phyloP scores from a whole-genome alignment of 2,888 invertebrate species.

The Nemurella pictetii region DNA sequence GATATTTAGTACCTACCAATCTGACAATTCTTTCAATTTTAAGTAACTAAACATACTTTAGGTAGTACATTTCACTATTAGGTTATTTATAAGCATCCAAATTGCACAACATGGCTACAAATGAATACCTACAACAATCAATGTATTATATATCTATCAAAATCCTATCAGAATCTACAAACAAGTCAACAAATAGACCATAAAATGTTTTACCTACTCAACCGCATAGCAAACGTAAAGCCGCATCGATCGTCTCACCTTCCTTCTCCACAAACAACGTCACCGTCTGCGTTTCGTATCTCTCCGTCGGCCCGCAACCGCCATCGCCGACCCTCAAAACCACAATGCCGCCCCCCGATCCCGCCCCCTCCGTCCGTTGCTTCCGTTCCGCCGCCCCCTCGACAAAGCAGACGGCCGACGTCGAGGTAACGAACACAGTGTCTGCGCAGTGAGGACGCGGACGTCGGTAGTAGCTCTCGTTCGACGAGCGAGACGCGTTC shows the following conservation, averaged over 20 bases:
- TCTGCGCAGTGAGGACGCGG: conserved; percentile 40
- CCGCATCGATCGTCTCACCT: conserved; percentile 42
- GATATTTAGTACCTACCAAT: no score
- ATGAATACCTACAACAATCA: no score
- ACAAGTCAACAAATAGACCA: no score
- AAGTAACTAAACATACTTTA: no score
- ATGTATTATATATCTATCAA: no score
- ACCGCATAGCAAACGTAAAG: not conserved
- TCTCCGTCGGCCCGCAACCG: conserved; percentile 51
- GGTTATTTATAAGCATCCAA: no score
- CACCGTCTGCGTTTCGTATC: conserved; percentile 59
- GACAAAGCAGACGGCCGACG: conserved; percentile 38
- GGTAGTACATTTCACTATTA: no score
- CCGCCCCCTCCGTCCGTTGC: not conserved
- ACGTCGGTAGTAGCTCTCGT: conserved; percentile 36
- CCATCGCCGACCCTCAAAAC: conserved; percentile 41
- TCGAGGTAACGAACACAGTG: conserved; percentile 40
- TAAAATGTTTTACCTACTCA: not conserved
- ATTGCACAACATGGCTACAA: no score
- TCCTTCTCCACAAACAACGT: conserved; percentile 47
- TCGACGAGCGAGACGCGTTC: conserved; percentile 32
- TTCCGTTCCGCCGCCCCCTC: not conserved
- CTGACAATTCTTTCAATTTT: no score
- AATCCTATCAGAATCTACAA: no score
- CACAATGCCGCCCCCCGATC: not conserved